Base-by-base conservation (phyloP, 1,140 invertebrate genomes). In the Arion vulgaris region DNA sequence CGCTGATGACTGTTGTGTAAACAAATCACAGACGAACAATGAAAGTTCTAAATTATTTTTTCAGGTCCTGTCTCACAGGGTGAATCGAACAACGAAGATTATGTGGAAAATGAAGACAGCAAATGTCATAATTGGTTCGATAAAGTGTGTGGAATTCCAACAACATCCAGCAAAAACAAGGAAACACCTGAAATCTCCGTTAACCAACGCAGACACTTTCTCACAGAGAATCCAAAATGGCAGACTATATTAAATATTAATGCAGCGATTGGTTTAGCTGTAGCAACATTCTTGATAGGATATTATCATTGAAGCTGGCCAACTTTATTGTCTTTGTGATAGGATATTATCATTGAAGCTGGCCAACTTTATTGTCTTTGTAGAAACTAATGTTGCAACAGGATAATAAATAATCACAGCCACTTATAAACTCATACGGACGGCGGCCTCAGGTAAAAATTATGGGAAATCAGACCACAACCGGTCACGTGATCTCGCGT, bases 241-340 rank as follows among this genome's bases (percentile, higher is more conserved):
- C 34, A 75, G 32, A 80, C 39, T 7, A n/a, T 88, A 17, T 62
- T 89, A n/a, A 88, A 87, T 73, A 45, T 88, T 19, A 87, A 89
- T 53, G 88, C 88, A 2, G 85, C 81, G 23, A 80, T 88, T 74
- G 88, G 81, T 17, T 72, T 87, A 13, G 69, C 81, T 11, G 81
- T 89, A 28, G 84, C 85, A 45, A 87, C 88, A 5, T 87, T 89
- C 80, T 53, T 89, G 19, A 84, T 85, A 38, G 87, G 87, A 4
- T 88, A 84, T 71, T 88, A 83, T 71, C 82, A 72, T 62, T 86
- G 51, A 83, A 0, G 28, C n/a, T 57, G n/a, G n/a, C n/a, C n/a
- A n/a, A n/a, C n/a, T n/a, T n/a, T n/a, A n/a, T n/a, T n/a, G n/a
- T n/a, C n/a, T 87, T 89, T 81, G 51, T 89, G 19, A 84, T 85